Base-by-base conservation (phyloP, 2,797 vertebrate species). In the Gambelia wislizenii region DNA sequence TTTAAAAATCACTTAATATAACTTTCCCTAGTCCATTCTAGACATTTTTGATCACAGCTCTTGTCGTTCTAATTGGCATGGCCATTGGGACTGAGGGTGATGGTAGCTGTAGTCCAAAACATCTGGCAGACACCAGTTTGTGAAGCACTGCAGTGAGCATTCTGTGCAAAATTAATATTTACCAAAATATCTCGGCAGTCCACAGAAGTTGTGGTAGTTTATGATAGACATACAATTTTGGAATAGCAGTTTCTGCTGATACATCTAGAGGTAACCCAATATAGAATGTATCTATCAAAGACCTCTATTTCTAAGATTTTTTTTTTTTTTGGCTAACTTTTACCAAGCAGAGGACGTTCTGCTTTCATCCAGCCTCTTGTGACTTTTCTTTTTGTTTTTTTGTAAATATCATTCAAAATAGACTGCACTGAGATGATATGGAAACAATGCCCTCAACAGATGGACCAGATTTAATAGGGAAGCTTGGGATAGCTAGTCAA, bases 401-500 rank as follows among this genome's bases (percentile, higher is more conserved):
- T 1, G 20, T 87, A 88, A 89, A 74, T 93, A 84, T 72, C n/a
- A 42, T 87, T 70, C 64, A 74, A 74, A 91, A 30, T 13, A 87
- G 86, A 61, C 16, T 89, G 7, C 33, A 33, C 0, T 30, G 64
- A 83, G 22, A 77, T 9, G 56, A 59, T 42, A 69, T 2, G 3
- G 30, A 91, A 90, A 14, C 6, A 6, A 0, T 92, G 33, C 72
- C 20, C n/a, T 44, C 88, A 89, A 39, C 59, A 89, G 78, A 54
- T 0, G 3, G 76, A 93, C 6, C 9, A 79, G 9, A 49, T 89
- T 89, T 91, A 91, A 89, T 75, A 81, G 77, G 59, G 81, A 85
- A 92, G 75, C 25, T 54, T 86, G 83, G 76, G 83, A 81, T 89
- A 91, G 49, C 47, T 93, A 44, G 22, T 74, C 4, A 85, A 22